Evolutionary conservation across 2,888 invertebrate species (phyloP), one percentile per base, ranked within the genome.

Genomic region (Falcaria lacertinaria): DNA sequence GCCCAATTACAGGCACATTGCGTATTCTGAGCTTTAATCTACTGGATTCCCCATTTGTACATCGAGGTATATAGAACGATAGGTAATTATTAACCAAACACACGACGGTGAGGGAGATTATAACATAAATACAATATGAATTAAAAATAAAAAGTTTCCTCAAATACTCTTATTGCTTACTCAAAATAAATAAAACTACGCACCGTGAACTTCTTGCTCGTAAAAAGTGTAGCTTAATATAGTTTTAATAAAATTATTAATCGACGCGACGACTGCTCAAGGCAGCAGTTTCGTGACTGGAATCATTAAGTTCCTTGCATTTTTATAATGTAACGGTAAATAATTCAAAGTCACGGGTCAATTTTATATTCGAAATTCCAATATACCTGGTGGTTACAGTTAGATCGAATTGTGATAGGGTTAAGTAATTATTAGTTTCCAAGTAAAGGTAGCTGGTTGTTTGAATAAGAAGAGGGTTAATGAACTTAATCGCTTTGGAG

Each of bases 231-330:
- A 7, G 22, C 15, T 22, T 25, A 15, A 37, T 37, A 37, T 37
- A 15, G 14, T 37, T 37, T 37, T 37, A 37, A 37, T 37, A 22
- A 37, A 37, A 37, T 37, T 25, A 37, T 37, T 37, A 37, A 37
- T 37, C 37, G 37, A 37, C 37, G 37, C 46, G 53, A 56, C 58
- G 60, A 65, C 55, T 47, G 53, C 53, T 60, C 60, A 57, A 58
- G 55, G 53, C 52, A 52, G 52, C 58, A 43, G 43, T 47, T 64
- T 62, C 68, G 68, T 67, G 64, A 62, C 65, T 51, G 38, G 42
- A 54, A 47, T 55, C 62, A 62, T 64, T 64, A 66, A 57, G 60
- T 60, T 61, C 50, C 50, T 53, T 63, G 55, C 57, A 57, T 57
- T 64, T 63, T 59, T 49, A 62, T 62, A 54, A 56, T 54, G 48